Percentiles rank a stretch among this genome's conserved stretches.
Evolutionary conservation across 2,888 invertebrate genomes (phyloP).

Genomic region (Dasypolia templi): DNA sequence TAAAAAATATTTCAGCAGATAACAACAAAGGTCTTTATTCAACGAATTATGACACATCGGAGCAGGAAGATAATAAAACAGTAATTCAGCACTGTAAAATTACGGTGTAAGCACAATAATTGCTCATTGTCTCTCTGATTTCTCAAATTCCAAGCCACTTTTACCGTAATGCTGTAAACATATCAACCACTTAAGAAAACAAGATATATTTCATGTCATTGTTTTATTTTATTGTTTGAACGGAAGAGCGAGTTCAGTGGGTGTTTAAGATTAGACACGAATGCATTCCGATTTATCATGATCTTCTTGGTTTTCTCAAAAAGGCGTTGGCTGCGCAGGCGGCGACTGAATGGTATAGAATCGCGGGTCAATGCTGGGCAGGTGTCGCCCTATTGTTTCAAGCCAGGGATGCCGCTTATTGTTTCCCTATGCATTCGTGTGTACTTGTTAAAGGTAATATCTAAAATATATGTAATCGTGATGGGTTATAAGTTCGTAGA

Average conservation of each 20-base stretch:
- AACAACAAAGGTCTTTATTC: slow-evolving; percentile 53
- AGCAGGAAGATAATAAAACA: slow-evolving; percentile 45
- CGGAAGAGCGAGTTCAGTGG: slow-evolving; percentile 24
- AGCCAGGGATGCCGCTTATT: slow-evolving; percentile 55
- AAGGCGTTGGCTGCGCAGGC: slow-evolving; percentile 67
- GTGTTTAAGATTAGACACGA: slow-evolving; percentile 37
- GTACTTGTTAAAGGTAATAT: slow-evolving; percentile 43
- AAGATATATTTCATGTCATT: slow-evolving; percentile 38
- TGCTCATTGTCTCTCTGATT: slow-evolving; percentile 47
- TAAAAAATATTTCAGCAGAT: neutral
- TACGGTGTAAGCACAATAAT: slow-evolving; percentile 42
- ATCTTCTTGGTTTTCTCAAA: slow-evolving; percentile 61
- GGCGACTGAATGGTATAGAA: slow-evolving; percentile 47
- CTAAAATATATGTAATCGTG: slow-evolving; percentile 49
- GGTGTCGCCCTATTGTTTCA: slow-evolving; percentile 69
- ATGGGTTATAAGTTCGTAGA: slow-evolving; percentile 54
- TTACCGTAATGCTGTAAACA: slow-evolving; percentile 37
- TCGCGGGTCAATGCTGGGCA: slow-evolving; percentile 71
- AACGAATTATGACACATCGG: slow-evolving; percentile 44
- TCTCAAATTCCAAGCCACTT: slow-evolving; percentile 31
- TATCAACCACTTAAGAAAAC: slow-evolving; percentile 38
- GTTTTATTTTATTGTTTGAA: slow-evolving; percentile 45
- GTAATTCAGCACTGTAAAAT: slow-evolving; percentile 40
- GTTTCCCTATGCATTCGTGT: slow-evolving; percentile 43
- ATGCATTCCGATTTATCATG: slow-evolving; percentile 52